Conservation (phyloP, 2,797 vertebrate species). For the Pseudotriccus pelzelni region DNA sequence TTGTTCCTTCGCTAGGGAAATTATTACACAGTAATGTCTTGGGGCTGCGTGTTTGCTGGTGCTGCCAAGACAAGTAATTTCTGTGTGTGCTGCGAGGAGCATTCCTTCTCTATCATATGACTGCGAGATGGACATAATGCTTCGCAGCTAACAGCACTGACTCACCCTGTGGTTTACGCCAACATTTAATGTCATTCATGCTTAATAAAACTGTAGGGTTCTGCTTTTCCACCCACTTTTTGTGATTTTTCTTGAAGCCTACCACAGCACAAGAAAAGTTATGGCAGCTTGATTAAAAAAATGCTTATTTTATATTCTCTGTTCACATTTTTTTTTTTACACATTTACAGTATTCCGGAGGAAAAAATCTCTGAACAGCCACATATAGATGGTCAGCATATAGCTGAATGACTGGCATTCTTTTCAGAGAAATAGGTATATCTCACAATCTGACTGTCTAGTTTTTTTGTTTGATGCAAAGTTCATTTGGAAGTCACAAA, state of each 20-base stretch:
- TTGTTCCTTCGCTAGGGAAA: constrained; percentile 43
- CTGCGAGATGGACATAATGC: background rate
- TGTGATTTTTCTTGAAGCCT: constrained; percentile 16
- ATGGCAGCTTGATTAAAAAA: background rate
- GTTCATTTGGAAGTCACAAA: background rate
- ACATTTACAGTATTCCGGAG: background rate
- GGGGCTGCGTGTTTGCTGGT: constrained; percentile 13
- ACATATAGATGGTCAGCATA: background rate
- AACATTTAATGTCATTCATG: constrained; percentile 20
- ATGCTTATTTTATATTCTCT: background rate
- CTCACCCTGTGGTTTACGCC: constrained; percentile 15
- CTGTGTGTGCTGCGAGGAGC: constrained; percentile 1
- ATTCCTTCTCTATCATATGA: constrained; percentile 41
- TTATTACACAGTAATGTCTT: constrained; percentile 42
- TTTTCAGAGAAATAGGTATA: background rate
- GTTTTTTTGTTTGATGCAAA: background rate
- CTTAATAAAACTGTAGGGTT: constrained; percentile 3
- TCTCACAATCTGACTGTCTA: background rate
- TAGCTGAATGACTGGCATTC: background rate
- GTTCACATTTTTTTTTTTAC: background rate
- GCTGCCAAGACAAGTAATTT: constrained; percentile 57
- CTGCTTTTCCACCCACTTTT: constrained; percentile 42
- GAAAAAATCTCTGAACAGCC: background rate
- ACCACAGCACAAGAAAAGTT: background rate
- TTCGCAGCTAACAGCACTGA: background rate